Conservation (phyloP, 92 coral and sea anemone species). For the Bergia sp. region DNA sequence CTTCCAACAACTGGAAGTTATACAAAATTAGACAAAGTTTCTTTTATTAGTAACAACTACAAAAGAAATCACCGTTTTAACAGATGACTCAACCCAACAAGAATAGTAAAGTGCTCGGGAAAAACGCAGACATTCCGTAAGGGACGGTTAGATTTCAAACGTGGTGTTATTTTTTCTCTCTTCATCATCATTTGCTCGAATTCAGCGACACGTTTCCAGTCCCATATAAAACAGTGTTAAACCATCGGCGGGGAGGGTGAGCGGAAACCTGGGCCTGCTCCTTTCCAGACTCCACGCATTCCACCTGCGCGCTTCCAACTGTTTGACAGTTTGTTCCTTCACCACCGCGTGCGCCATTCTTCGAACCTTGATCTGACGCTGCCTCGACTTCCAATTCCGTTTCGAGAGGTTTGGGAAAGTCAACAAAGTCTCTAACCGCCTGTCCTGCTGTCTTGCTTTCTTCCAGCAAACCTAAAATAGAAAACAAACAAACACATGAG, state of each 20-base stretch:
- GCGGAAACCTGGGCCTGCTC: slow-evolving; percentile 36
- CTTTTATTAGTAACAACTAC: background rate
- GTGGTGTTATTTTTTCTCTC: background rate
- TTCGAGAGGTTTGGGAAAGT: slow-evolving; percentile 75
- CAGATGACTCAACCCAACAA: too few relatives aligned
- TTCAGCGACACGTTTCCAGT: slow-evolving; percentile 67
- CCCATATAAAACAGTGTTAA: slow-evolving; percentile 91
- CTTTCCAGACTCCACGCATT: slow-evolving; percentile 13
- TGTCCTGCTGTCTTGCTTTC: slow-evolving; percentile 84
- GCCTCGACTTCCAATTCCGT: slow-evolving; percentile 61
- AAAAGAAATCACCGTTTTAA: background rate
- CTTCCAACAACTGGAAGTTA: background rate
- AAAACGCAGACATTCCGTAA: background rate
- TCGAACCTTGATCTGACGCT: slow-evolving; percentile 75
- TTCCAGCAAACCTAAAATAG: slow-evolving; percentile 73
- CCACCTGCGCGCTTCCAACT: slow-evolving; percentile 36
- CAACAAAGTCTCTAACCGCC: slow-evolving; percentile 74
- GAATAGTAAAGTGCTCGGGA: background rate
- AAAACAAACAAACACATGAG: background rate
- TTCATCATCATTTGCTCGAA: slow-evolving; percentile 55
- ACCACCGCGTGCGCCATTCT: slow-evolving; percentile 39
- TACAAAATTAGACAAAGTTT: too few relatives aligned
- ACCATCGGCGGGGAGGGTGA: slow-evolving; percentile 75
- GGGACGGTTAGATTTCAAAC: too few relatives aligned
- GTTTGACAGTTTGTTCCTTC: slow-evolving; percentile 16